Base-by-base conservation (phyloP, 2,888 invertebrate genomes). In the Caenorhabditis sinica region DNA sequence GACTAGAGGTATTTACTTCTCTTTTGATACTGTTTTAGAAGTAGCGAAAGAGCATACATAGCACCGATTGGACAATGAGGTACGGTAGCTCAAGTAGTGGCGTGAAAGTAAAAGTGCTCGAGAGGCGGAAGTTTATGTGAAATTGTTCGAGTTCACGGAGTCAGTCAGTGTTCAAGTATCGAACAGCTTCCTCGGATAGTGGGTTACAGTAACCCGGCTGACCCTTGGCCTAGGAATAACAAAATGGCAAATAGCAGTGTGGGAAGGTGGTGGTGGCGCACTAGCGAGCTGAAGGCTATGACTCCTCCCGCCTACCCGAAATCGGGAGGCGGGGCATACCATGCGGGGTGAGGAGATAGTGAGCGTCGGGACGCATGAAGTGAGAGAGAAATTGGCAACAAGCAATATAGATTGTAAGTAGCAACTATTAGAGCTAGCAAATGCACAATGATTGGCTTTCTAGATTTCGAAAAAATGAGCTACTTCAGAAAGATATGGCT, bases 11-110 rank as follows among this genome's bases (percentile, higher is more conserved):
- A 81, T 81, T 81, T 81, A 74, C 74, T 28, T 28, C 53, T 58
- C 69, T 58, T 58, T 68, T 60, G 76, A 81, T 74, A 73, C 74
- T 40, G 51, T 20, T 73, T 65, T 51, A 66, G 63, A 82, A 82
- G 63, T 82, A 75, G 69, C 51, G 51, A 60, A 60, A 69, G 77
- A 77, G 83, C 83, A 83, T 77, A 83, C 83, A 83, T 77, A 83
- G 77, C 69, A 69, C 61, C 61, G 43, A 75, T 75, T 75, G 74
- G 49, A 82, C 75, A 75, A 75, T 75, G 65, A n/a, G 25, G 28
- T 83, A 83, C 83, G 36, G 83, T 83, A 83, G 76, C 82, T 83
- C 76, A 73, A 83, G 82, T 72, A 60, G 76, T 28, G 71, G 68
- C 33, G 75, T 51, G 69, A 69, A 69, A 23, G 36, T 69, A 40